Base-by-base conservation (phyloP, 2,113 vertebrate species). In the Haplotaxodon microlepis region DNA sequence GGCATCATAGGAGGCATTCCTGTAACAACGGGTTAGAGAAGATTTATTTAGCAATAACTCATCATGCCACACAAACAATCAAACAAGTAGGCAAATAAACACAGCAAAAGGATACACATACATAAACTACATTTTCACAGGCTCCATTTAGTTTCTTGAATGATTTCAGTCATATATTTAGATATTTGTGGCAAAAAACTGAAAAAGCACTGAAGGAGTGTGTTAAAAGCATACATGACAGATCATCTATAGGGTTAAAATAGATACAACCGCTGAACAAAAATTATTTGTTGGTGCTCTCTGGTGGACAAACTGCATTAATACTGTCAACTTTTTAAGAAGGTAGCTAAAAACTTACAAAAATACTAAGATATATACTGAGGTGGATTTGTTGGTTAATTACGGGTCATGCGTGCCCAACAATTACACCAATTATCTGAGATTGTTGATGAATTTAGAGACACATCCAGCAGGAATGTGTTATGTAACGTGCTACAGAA, bases 1-100 rank as follows among this genome's bases (percentile, higher is more conserved):
- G 97, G 98, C 98, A 99, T 98, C 94, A 99, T 96, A 3, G 97
- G 98, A 80, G 98, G 99, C 97, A 99, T 98, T 93, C 98, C 99
- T 99, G 88, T 8, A 94, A 84, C 66, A 76, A 63, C 3, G 4
- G 90, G 36, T 34, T 9, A 83, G 9, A 7, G 12, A 34, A 10
- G 40, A 56, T 84, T 7, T 57, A 40, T 51, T 92, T 82, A 88
- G 54, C 17, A 59, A n/a, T 10, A 61, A 61, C 24, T 82, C 56
- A n/a, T 82, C 54, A 51, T 3, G 27, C 24, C 4, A 76, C 42
- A 8, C 42, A 76, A 50, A 47, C 16, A 76, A 76, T 7, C 24
- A 78, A 19, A 34, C 73, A 51, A 4, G 4, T 50, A 78, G 16
- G 16, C 42, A 76, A 19, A 78, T 19, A 78, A 78, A 50, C 38